Conservation (phyloP, 2,888 invertebrate genomes). For the Drosophila picticornis region DNA sequence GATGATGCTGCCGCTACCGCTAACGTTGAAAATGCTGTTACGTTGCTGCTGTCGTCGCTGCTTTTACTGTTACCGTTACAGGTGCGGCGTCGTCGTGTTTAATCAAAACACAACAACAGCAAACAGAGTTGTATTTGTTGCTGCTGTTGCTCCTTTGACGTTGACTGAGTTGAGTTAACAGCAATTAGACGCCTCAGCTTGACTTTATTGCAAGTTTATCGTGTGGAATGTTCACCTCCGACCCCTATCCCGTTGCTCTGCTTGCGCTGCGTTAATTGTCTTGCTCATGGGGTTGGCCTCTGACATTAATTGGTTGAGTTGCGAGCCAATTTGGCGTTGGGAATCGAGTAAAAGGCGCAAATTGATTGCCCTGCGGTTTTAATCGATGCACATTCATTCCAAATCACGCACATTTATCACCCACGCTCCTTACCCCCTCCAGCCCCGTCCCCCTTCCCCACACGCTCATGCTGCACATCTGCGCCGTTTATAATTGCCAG, state of each 20-base stretch:
- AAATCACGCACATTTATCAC: slow-evolving; percentile 82
- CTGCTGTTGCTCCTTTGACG: slow-evolving; percentile 3
- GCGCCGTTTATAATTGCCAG: slow-evolving; percentile 75
- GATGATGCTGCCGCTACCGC: slow-evolving; percentile 45
- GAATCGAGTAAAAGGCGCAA: slow-evolving; percentile 76
- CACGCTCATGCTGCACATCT: slow-evolving; percentile 62
- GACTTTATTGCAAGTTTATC: slow-evolving; percentile 79
- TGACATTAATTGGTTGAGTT: slow-evolving; percentile 80
- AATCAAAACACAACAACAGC: slow-evolving; percentile 54
- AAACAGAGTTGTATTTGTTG: slow-evolving; percentile 11
- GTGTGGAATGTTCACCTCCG: slow-evolving; percentile 57
- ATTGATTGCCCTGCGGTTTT: slow-evolving; percentile 83
- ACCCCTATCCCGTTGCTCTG: background rate
- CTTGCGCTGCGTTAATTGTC: slow-evolving; percentile 50
- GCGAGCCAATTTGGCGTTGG: slow-evolving; percentile 67
- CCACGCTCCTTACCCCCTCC: slow-evolving; percentile 45
- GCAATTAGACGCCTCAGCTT: slow-evolving; percentile 77
- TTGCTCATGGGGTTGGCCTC: slow-evolving; percentile 49
- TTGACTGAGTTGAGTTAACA: slow-evolving; percentile 69
- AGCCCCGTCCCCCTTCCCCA: background rate
- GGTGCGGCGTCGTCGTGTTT: slow-evolving; percentile 51
- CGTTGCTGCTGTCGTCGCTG: slow-evolving; percentile 2
- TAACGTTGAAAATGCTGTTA: slow-evolving; percentile 12
- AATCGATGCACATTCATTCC: slow-evolving; percentile 82
- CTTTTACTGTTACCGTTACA: slow-evolving; percentile 18